Evolutionary conservation across 1,140 invertebrate species (phyloP), one percentile per base, ranked within the genome.

Genomic region (Conus ventricosus): DNA sequence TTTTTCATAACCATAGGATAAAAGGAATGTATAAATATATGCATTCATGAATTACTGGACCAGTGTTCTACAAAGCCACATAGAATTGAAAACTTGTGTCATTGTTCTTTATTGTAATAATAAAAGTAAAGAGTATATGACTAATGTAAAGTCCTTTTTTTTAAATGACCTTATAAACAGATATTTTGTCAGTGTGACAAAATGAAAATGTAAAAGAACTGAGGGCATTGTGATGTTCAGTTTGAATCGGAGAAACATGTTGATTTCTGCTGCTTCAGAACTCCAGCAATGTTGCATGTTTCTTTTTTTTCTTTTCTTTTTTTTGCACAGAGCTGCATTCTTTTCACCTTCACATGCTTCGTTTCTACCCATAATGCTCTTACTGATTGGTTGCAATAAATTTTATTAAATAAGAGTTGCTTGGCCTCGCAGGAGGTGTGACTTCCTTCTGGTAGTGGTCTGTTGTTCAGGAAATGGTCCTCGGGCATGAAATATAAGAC

Each of bases 361-460:
- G 11, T 71, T 71, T 20, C 20, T 78, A 25, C 60, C 75, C 85
- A 87, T 87, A 78, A 87, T 87, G 85, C 85, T 87, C 85, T 78
- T 57, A 84, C 82, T 84, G 82, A 78, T 27, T 87, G 71, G 85
- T 87, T 87, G 85, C 85, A 87, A 87, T 87, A 87, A 87, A 87
- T 87, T 87, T 80, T 80, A 87, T n/a, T 20, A 80, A 76, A 87
- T 27, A 84, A 20, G 67, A 71, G 11, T 71, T n/a, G 23, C 17
- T 71, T 23, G 67, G 6, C 67, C 20, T 20, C 67, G 20, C 23
- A n/a, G 8, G 57, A 15, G 15, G 57, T 11, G 57, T 4, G 57
- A 60, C 57, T 60, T 60, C 15, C 57, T 15, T 15, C 15, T 60
- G 8, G 57, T 8, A 15, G 57, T 39, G 39, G 39, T 39, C 39